phyloP scores from a whole-genome alignment of 64 coral and sea anemone genomes.

The Catalaphyllia jardinei region DNA sequence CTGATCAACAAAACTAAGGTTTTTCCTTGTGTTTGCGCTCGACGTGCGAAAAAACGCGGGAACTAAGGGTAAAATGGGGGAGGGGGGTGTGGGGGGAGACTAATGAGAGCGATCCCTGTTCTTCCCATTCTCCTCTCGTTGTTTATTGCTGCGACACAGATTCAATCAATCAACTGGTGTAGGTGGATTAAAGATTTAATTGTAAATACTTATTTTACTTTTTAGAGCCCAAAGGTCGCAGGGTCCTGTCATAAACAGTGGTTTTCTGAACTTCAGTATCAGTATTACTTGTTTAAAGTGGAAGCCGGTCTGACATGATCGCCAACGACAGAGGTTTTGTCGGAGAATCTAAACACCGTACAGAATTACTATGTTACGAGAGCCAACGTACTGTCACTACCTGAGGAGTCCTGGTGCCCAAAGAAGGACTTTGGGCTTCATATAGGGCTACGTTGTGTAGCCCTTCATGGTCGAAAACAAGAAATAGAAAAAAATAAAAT shows the following conservation, averaged over 20 bases:
- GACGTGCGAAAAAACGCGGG: neutral
- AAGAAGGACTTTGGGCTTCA: no score
- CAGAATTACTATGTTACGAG: neutral
- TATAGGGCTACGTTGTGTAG: no score
- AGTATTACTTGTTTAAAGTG: constrained; percentile 38
- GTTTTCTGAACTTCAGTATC: constrained; percentile 46
- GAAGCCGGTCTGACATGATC: constrained; percentile 21
- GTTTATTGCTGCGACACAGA: no score
- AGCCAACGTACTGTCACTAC: no score
- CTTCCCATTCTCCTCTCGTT: neutral
- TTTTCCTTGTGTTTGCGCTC: neutral
- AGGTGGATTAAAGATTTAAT: no score
- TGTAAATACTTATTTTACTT: neutral
- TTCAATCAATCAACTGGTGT: no score
- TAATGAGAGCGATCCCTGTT: neutral
- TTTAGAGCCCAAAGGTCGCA: neutral
- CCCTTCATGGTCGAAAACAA: no score
- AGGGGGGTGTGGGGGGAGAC: no score
- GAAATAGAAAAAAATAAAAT: no score
- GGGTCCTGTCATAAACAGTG: constrained; percentile 6
- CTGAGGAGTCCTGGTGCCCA: no score
- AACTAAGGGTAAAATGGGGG: neutral
- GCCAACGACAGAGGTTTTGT: no score
- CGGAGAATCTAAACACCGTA: neutral
- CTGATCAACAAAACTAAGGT: neutral